Conservation (phyloP, 2,797 vertebrate species). For the Enteromius fasciolatus region DNA sequence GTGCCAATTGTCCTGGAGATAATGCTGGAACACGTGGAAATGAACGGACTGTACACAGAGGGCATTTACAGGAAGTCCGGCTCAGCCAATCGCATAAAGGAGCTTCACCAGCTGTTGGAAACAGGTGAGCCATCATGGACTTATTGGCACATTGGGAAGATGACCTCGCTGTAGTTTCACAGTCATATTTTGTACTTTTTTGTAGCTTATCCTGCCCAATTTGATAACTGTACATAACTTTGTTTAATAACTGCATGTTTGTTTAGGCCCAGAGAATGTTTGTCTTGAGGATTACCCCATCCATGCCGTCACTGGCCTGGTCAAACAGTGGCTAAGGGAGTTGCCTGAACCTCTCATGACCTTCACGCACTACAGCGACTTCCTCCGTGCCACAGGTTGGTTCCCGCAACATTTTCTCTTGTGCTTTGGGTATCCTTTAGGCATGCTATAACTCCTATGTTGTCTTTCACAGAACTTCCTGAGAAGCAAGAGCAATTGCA, state of each 20-base stretch:
- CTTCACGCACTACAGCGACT: slow-evolving; percentile 90
- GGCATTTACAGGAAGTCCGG: slow-evolving; percentile 98
- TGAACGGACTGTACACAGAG: slow-evolving; percentile 95
- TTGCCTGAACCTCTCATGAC: slow-evolving; percentile 96
- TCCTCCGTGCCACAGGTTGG: slow-evolving; percentile 91
- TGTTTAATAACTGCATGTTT: slow-evolving; percentile 6
- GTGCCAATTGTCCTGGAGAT: slow-evolving; percentile 95
- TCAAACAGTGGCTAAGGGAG: slow-evolving; percentile 96
- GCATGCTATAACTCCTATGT: neutral
- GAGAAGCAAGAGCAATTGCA: slow-evolving; percentile 92
- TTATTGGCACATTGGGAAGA: neutral
- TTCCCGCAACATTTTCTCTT: slow-evolving; percentile 43
- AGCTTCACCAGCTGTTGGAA: slow-evolving; percentile 89
- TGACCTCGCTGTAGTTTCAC: neutral
- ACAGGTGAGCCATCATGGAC: slow-evolving; percentile 73
- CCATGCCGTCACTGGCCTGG: slow-evolving; percentile 92
- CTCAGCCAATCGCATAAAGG: slow-evolving; percentile 93
- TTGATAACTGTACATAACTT: neutral
- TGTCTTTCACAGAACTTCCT: slow-evolving; percentile 83
- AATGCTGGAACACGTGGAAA: slow-evolving; percentile 95
- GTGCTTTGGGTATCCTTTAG: neutral
- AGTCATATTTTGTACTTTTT: neutral
- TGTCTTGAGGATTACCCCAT: slow-evolving; percentile 93
- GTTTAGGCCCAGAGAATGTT: slow-evolving; percentile 82
- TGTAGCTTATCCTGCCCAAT: neutral